Percentiles rank a stretch among this genome's conserved stretches.
Conservation (phyloP, 1,140 invertebrate genomes). For the Orussus abietinus region DNA sequence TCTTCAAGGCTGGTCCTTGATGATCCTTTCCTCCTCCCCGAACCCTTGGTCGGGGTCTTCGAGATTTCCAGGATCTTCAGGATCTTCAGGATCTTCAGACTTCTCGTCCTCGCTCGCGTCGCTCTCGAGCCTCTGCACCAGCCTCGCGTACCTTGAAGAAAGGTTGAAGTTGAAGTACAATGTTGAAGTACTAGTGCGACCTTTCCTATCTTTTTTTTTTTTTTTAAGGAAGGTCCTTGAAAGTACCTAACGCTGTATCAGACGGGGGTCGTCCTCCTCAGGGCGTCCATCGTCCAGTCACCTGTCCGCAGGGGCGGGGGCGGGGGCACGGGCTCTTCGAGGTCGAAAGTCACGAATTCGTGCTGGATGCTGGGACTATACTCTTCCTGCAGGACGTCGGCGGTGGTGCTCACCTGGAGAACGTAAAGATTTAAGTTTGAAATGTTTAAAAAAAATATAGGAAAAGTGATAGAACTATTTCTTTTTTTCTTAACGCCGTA, state of each 20-base stretch:
- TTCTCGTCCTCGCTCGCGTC: conserved; percentile 19
- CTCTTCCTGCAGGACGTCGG: conserved; percentile 52
- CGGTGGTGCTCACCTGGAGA: conserved; percentile 54
- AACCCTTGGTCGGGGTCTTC: no score
- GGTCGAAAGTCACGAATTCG: conserved; percentile 52
- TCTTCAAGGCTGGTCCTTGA: no score
- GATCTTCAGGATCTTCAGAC: no score
- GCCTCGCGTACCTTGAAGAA: conserved; percentile 37
- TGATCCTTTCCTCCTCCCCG: no score
- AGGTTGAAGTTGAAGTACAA: background rate
- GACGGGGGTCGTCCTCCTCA: conserved; percentile 55
- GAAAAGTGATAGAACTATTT: background rate
- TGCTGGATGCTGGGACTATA: conserved; percentile 42
- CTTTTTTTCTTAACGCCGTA: conserved; percentile 18
- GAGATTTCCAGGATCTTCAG: no score
- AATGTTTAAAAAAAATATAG: conserved; percentile 6
- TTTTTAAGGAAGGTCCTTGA: no score
- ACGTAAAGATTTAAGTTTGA: conserved; percentile 17
- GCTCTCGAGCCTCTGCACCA: conserved; percentile 31
- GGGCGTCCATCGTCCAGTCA: conserved; percentile 48
- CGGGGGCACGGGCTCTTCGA: conserved; percentile 45
- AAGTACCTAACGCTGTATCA: conserved; percentile 53
- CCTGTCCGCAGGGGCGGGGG: conserved; percentile 36
- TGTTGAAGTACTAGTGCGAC: background rate
- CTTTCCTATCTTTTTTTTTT: no score